Evolutionary conservation across 1,140 invertebrate genomes (phyloP).

Genomic region (Solenopsis fugax): DNA sequence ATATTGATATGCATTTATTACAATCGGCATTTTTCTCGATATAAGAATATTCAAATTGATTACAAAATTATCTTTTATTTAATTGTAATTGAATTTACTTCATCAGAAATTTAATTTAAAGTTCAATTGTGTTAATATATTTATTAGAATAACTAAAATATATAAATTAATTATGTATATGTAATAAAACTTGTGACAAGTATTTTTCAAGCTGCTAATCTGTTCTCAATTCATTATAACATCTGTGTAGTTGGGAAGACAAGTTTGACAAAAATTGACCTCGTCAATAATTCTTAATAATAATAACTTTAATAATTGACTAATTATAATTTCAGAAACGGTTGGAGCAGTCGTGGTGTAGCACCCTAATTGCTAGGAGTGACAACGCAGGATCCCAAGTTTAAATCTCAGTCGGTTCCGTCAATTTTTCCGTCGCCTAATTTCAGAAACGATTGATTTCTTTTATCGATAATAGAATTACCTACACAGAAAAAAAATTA

Average conservation of each 20-base stretch:
- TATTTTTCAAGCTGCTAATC: not conserved
- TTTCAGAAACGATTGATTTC: not conserved
- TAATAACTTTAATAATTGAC: not conserved
- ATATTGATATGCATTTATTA: not conserved
- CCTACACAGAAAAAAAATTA: no score
- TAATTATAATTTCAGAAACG: not conserved
- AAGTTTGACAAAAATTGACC: not conserved
- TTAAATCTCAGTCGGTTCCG: no score
- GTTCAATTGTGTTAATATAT: not conserved
- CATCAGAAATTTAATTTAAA: constrained; percentile 16
- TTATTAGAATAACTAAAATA: not conserved
- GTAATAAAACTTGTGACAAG: not conserved
- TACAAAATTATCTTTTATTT: not conserved
- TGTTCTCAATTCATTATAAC: not conserved
- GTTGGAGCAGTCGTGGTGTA: not conserved
- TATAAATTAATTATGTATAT: not conserved
- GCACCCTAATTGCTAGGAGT: no score
- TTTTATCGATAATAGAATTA: not conserved
- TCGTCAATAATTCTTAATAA: not conserved
- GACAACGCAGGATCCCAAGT: no score
- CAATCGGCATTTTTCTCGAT: not conserved
- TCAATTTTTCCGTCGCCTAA: not conserved
- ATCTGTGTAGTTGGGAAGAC: not conserved
- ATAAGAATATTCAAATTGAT: not conserved
- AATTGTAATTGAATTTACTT: not conserved